Percentiles rank a stretch among this genome's conserved stretches.
These are phyloP conservation scores for Cranoglanis bouderius DNA, from an alignment of 2,113 vertebrate species.

Conservation along the genomic window DNA sequence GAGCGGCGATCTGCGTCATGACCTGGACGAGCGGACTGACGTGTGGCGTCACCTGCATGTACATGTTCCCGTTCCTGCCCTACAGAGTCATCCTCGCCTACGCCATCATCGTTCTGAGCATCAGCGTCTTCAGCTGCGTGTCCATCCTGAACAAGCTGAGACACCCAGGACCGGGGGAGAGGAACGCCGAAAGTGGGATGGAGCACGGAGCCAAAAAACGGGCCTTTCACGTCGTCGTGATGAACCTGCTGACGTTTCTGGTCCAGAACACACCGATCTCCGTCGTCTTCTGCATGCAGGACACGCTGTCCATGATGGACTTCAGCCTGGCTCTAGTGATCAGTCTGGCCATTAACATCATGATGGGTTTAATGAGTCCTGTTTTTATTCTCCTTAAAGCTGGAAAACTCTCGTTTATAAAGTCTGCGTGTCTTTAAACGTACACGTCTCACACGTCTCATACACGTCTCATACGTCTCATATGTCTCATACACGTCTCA, in stretches of 20 bases:
- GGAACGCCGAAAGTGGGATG: background rate
- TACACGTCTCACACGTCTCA: background rate
- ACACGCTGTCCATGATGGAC: background rate
- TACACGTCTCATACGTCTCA: no score
- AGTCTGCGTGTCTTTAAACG: background rate
- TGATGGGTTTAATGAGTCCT: background rate
- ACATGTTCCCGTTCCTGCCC: background rate
- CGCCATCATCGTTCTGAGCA: background rate
- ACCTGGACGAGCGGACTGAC: background rate
- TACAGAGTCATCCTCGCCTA: background rate
- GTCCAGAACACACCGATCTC: background rate
- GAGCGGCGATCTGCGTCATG: background rate
- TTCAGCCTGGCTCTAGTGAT: background rate
- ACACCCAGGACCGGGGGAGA: slow-evolving; percentile 6
- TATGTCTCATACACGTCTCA: no score
- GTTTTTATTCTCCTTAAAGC: slow-evolving; percentile 21
- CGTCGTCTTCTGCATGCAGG: background rate
- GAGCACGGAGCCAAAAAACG: background rate
- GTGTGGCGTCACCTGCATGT: background rate
- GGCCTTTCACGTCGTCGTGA: background rate
- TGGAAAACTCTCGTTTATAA: background rate
- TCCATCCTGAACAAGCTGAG: slow-evolving; percentile 28
- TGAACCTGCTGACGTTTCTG: background rate
- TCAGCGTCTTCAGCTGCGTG: slow-evolving; percentile 30
- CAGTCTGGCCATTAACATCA: background rate